Evolutionary conservation across 2,113 vertebrate genomes (phyloP).

Genomic region (Grantiella picta): DNA sequence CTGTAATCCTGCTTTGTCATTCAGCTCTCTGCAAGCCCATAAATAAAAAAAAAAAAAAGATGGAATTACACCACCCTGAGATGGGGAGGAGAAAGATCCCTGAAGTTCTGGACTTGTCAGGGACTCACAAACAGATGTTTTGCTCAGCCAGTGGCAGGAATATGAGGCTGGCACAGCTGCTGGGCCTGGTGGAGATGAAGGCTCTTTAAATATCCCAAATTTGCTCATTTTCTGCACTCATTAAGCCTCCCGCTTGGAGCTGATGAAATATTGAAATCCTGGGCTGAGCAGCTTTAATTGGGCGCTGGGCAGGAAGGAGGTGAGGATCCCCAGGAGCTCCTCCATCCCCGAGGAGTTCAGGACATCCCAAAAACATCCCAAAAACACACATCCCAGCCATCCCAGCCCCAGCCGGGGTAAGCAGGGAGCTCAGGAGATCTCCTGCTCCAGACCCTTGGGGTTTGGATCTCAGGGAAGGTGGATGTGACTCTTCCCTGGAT

Average conservation of each 20-base stretch:
- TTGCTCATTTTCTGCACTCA: background rate
- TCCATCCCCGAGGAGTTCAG: background rate
- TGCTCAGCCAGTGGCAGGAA: background rate
- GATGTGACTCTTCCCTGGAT: fast-evolving
- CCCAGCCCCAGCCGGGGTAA: background rate
- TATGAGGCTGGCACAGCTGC: background rate
- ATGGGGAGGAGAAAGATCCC: background rate
- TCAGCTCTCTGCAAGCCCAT: background rate
- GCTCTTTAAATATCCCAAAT: background rate
- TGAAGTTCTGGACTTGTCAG: background rate
- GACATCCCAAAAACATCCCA: background rate
- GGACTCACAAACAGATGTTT: background rate
- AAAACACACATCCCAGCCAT: background rate
- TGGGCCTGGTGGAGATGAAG: background rate
- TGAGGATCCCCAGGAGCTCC: background rate
- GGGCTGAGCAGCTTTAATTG: background rate
- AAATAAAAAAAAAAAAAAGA: slow-evolving; percentile 7
- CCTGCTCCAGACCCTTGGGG: too few species aligned
- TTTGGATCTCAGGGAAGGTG: too few species aligned
- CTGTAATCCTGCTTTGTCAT: slow-evolving; percentile 20
- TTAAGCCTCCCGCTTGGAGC: background rate
- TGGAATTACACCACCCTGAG: background rate
- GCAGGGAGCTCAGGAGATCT: too few species aligned
- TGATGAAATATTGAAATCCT: background rate
- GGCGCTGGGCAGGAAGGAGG: background rate